A percentile compares a stretch with the other conserved stretches of the same genome.
Evolutionary conservation across 2,797 vertebrate species (phyloP).

Genomic region (Denticeps clupeoides): DNA sequence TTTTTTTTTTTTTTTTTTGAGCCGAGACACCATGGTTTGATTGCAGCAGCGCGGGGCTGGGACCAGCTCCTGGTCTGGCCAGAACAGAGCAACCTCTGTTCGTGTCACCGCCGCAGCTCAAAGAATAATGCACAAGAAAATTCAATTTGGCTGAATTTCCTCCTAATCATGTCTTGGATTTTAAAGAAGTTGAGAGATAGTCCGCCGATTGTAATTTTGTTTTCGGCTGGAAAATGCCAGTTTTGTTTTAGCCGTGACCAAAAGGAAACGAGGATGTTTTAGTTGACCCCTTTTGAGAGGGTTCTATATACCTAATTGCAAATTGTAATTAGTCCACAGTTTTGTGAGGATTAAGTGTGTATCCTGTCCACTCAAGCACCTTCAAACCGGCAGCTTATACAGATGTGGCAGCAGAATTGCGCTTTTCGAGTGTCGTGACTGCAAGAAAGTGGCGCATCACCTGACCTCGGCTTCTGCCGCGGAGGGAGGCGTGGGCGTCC

Average conservation of each 20-base stretch:
- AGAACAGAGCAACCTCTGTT: constrained; percentile 42
- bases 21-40: constrained; percentile 37
- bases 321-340: too few relatives aligned
- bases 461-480: constrained; percentile 12
- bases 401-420: too few relatives aligned
- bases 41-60: constrained; percentile 31
- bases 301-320: too few relatives aligned
- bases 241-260: constrained; percentile 16
- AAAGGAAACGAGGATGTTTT: neutral
- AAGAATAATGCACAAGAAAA: constrained; percentile 46
- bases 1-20: too few relatives aligned
- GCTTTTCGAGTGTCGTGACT: neutral
- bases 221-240: constrained; percentile 29
- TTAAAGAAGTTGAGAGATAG: constrained; percentile 26
- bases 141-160: constrained; percentile 59
- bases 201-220: constrained; percentile 37
- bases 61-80: constrained; percentile 21
- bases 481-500: constrained; percentile 14
- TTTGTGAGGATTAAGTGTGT: too few relatives aligned
- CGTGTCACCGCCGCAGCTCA: constrained; percentile 23
- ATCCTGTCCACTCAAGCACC: too few relatives aligned
- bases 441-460: constrained; percentile 12
- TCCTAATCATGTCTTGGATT: constrained; percentile 45
- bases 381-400: too few relatives aligned
- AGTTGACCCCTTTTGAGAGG: neutral